Conservation (phyloP, 2,888 invertebrate species). For the Linnaemya vulpina region DNA sequence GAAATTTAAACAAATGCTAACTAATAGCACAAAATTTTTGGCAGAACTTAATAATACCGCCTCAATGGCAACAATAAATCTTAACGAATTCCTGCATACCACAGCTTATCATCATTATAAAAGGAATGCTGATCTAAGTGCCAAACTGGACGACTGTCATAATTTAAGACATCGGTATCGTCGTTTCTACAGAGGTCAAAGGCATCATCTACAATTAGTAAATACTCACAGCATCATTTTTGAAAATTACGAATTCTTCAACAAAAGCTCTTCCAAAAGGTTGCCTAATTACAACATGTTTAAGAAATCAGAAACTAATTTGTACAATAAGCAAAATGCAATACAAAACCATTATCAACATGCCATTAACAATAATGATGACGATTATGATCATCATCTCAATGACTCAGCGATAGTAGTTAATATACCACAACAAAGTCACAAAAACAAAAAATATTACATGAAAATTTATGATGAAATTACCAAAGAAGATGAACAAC, state of each 20-base stretch:
- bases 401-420: constrained; percentile 5
- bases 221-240: background rate
- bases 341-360: constrained; percentile 12
- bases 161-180: background rate
- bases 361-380: background rate
- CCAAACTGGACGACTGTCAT: background rate
- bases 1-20: constrained; percentile 23
- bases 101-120: background rate
- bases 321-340: background rate
- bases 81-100: background rate
- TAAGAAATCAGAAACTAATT: constrained; percentile 1
- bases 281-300: background rate
- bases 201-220: background rate
- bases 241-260: background rate
- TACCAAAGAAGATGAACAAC: constrained; percentile 4
- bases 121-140: background rate
- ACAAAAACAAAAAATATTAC: background rate
- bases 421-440: background rate
- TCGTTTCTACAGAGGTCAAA: constrained; percentile 13
- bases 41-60: background rate
- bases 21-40: constrained; percentile 6
- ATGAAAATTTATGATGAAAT: constrained; percentile 31
- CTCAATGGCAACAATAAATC: background rate
- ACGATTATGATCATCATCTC: background rate
- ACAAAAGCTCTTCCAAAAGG: background rate